These are phyloP conservation scores for Tenebrosternarchus preto DNA, from an alignment of 2,113 vertebrate species.

Conservation along the genomic window DNA sequence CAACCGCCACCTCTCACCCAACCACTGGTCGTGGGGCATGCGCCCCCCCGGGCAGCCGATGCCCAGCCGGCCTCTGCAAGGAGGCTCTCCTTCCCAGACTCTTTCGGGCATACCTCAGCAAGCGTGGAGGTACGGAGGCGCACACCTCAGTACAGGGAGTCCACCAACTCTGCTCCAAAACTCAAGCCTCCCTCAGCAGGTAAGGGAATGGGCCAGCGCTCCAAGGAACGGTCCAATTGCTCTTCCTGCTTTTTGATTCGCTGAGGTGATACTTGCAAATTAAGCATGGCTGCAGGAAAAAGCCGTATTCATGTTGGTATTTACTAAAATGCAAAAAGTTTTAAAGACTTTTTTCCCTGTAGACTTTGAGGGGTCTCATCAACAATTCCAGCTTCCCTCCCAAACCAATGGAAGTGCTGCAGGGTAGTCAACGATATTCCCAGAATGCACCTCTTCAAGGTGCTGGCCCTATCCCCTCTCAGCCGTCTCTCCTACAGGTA, in stretches of 20 bases:
- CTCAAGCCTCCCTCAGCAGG: constrained; percentile 66
- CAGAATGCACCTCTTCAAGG: constrained; percentile 58
- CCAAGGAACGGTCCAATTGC: neutral
- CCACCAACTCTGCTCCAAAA: constrained; percentile 69
- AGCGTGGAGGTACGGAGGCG: constrained; percentile 63
- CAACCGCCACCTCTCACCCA: constrained; percentile 69
- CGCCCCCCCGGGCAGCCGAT: constrained; percentile 66
- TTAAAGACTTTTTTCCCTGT: neutral
- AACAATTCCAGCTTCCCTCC: constrained; percentile 63
- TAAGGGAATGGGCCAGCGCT: constrained; percentile 20
- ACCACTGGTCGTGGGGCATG: constrained; percentile 73
- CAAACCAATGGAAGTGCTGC: constrained; percentile 67
- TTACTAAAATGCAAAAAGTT: too few relatives aligned
- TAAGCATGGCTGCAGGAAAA: too few relatives aligned
- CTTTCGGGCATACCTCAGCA: constrained; percentile 60
- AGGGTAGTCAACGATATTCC: constrained; percentile 66
- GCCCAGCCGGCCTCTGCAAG: constrained; percentile 69
- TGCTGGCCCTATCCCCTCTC: constrained; percentile 54
- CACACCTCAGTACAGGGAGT: constrained; percentile 65
- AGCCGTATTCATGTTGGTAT: too few relatives aligned
- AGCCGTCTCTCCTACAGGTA: constrained; percentile 70
- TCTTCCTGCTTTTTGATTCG: neutral
- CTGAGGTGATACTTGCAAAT: neutral
- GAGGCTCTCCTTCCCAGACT: constrained; percentile 72
- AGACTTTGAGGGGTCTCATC: constrained; percentile 71